Conservation (phyloP, 2,797 vertebrate genomes). For the Lycodopsis pacificus region DNA sequence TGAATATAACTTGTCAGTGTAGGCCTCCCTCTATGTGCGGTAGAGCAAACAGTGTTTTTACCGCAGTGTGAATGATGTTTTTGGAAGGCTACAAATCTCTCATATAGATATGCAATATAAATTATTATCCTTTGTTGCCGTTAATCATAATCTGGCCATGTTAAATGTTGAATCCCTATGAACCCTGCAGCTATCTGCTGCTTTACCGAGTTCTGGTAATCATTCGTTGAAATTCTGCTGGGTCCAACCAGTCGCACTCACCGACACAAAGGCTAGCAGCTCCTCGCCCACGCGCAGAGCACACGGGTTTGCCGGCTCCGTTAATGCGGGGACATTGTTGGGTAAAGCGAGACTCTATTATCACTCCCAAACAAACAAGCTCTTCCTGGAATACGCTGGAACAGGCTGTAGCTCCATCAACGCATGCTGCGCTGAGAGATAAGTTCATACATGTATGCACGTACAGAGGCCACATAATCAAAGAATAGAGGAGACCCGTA, state of each 20-base stretch:
- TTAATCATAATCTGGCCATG: conserved; percentile 7
- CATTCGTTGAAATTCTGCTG: conserved; percentile 21
- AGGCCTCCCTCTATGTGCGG: neutral
- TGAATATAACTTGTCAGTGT: neutral
- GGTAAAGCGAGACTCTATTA: conserved; percentile 38
- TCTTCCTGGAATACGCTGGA: conserved; percentile 61
- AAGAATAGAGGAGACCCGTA: neutral
- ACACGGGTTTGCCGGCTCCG: conserved; percentile 29
- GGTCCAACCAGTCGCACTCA: conserved; percentile 14
- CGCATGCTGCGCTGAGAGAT: conserved; percentile 33
- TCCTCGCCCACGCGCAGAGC: conserved; percentile 22
- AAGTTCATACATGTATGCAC: conserved; percentile 50
- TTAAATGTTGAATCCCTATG: neutral
- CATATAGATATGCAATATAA: neutral
- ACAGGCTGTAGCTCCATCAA: conserved; percentile 51
- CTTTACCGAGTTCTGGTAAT: conserved; percentile 13
- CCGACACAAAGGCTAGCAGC: neutral
- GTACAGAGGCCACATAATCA: conserved; percentile 3
- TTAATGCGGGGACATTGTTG: conserved; percentile 26
- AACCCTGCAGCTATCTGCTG: neutral
- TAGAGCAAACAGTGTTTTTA: neutral
- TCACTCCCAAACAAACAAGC: conserved; percentile 65
- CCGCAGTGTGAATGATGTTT: neutral
- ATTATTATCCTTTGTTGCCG: neutral
- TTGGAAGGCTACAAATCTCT: neutral